These are phyloP conservation scores for Mohoua ochrocephala DNA, from an alignment of 2,113 vertebrate species.

Conservation along the genomic window DNA sequence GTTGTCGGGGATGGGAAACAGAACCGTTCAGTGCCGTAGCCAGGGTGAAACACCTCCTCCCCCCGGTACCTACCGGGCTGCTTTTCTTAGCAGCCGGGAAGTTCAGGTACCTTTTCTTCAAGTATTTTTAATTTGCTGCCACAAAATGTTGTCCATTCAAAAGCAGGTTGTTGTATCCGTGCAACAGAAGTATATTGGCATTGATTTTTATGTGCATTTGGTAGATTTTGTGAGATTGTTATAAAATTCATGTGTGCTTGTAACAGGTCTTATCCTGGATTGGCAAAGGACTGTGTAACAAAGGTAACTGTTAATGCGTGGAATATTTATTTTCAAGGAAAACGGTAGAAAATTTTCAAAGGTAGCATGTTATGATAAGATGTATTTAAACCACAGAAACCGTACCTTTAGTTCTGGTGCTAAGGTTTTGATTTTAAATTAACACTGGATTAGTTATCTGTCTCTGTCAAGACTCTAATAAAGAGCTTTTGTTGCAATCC, in stretches of 20 bases:
- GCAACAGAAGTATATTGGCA: background rate
- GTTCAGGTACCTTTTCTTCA: background rate
- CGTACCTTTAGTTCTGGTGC: background rate
- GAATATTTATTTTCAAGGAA: background rate
- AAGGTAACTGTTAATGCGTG: background rate
- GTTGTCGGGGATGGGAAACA: background rate
- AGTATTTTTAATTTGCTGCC: background rate
- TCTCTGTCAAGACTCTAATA: constrained; percentile 48
- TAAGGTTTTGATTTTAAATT: constrained; percentile 43
- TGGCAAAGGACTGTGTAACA: background rate
- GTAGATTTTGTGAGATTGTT: background rate
- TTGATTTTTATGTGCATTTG: background rate
- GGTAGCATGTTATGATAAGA: background rate
- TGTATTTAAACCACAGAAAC: background rate
- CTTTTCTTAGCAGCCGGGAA: background rate
- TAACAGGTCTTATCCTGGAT: background rate
- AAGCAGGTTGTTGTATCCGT: background rate
- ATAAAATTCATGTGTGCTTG: background rate
- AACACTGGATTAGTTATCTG: constrained; percentile 20
- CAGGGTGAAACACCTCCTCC: background rate
- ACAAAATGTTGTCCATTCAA: rapidly evolving
- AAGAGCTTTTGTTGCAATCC: constrained; percentile 57
- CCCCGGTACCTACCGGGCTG: background rate
- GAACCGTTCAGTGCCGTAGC: background rate
- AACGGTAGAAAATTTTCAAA: background rate